Base-by-base conservation (phyloP, 1,140 invertebrate genomes). In the Saccostrea cuccullata region DNA sequence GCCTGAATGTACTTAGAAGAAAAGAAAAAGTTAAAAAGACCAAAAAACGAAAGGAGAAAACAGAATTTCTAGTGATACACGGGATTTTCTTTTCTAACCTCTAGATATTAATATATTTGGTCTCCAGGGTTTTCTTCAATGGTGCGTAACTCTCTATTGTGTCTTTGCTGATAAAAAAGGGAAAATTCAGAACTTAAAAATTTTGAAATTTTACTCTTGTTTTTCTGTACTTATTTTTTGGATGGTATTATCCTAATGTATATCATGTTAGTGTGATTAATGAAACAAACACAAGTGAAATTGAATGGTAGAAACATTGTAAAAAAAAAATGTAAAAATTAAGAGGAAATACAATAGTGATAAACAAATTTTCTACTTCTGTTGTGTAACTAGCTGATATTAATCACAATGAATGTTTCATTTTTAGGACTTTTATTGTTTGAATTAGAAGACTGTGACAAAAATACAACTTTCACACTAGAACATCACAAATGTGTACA, bases 161-260 rank as follows among this genome's bases (percentile, higher is more conserved):
- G 70, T 26, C 70, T 77, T 77, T 12, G 70, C 70, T 77, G 70
- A 77, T 77, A 77, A 77, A 64, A 77, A 77, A 77, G 26, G 70
- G 70, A 77, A 73, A 26, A 77, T 77, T 77, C 70, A 77, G 26
- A 30, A 40, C 26, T 77, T 13, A 77, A n/a, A n/a, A n/a, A n/a
- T n/a, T n/a, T 77, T 9, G 26, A 73, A 77, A 77, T 13, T 77
- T 26, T 15, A 77, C 47, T 36, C n/a, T 77, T 5, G 26, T 40
- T 13, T 40, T 77, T 77, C 15, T 77, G 30, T 36, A 12, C 11
- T 26, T 30, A 60, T 73, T 30, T 70, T 11, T 67, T 23, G n/a
- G 20, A 23, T 40, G 3, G 13, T 13, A 40, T 64, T 20, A 17
- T 3, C 17, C 6, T 64, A 20, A 20, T n/a, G 17, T 26, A 5